Conservation (phyloP, 2,797 vertebrate genomes). For the Threskiornis aethiopicus region DNA sequence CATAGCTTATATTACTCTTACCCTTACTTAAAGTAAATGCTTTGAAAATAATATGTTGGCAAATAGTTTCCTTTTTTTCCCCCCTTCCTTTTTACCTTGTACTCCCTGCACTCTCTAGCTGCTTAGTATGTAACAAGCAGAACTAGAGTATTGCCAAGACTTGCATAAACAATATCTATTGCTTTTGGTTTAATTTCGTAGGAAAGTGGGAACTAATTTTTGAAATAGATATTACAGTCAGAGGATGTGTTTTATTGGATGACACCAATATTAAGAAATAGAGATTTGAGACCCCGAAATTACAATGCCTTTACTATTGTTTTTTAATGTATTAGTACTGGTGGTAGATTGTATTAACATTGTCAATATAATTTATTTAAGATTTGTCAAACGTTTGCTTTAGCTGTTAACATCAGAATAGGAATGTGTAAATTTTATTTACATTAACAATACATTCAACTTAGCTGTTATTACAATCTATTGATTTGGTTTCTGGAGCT, state of each 20-base stretch:
- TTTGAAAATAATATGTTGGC: slow-evolving; percentile 15
- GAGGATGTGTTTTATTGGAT: background rate
- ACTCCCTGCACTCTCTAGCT: background rate
- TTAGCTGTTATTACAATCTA: background rate
- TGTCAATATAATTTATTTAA: slow-evolving; percentile 1
- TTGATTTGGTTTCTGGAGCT: slow-evolving; percentile 32
- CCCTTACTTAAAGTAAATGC: background rate
- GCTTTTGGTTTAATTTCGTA: slow-evolving; percentile 46
- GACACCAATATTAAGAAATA: background rate
- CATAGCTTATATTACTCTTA: background rate
- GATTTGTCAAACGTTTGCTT: background rate
- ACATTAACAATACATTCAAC: background rate
- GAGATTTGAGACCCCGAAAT: background rate
- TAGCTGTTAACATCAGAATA: slow-evolving; percentile 26
- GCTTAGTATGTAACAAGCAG: background rate
- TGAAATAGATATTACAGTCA: slow-evolving; percentile 1
- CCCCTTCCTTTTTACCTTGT: background rate
- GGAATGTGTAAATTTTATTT: slow-evolving; percentile 7
- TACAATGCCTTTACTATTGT: slow-evolving; percentile 66
- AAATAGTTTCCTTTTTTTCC: background rate
- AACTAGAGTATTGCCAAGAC: background rate
- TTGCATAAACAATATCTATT: background rate
- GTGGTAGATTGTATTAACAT: background rate
- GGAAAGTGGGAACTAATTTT: slow-evolving; percentile 17
- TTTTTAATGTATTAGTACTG: background rate